Evolutionary conservation across 2,797 vertebrate genomes (phyloP).

Genomic region (Acanthurus leucopareius): DNA sequence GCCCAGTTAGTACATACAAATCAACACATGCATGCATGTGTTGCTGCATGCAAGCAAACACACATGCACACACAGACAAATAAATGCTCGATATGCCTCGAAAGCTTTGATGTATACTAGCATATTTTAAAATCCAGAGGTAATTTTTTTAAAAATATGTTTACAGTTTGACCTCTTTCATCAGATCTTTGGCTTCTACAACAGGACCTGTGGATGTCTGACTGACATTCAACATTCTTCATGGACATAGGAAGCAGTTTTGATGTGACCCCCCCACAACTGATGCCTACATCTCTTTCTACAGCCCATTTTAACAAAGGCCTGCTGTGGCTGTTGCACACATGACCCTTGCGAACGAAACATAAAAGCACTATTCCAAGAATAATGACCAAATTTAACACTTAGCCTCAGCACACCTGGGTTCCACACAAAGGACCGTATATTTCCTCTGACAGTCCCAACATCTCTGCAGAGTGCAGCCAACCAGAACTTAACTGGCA

Average conservation of each 20-base stretch:
- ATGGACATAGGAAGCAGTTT: slow-evolving; percentile 84
- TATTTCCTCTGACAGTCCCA: slow-evolving; percentile 75
- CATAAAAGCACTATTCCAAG: slow-evolving; percentile 89
- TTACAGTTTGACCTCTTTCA: slow-evolving; percentile 3
- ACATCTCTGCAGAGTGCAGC: slow-evolving; percentile 71
- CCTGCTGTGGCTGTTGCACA: slow-evolving; percentile 57
- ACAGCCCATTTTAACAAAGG: slow-evolving; percentile 64
- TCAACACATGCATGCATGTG: slow-evolving; percentile 71
- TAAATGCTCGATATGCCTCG: slow-evolving; percentile 7
- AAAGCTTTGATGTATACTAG: slow-evolving; percentile 9
- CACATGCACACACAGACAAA: slow-evolving; percentile 5
- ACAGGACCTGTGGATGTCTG: slow-evolving; percentile 34
- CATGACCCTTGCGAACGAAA: slow-evolving; percentile 75
- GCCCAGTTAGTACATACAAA: slow-evolving; percentile 61
- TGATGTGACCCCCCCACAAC: slow-evolving; percentile 86
- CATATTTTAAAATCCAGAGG: no score
- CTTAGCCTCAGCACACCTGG: slow-evolving; percentile 94
- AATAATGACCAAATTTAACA: slow-evolving; percentile 98
- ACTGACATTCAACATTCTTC: slow-evolving; percentile 50
- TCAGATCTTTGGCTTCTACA: slow-evolving; percentile 13
- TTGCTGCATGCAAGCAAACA: slow-evolving; percentile 40
- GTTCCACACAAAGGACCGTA: slow-evolving; percentile 85
- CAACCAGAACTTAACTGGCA: slow-evolving; percentile 74
- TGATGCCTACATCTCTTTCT: slow-evolving; percentile 82
- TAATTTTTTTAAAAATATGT: background rate